These are phyloP conservation scores for Poeciliopsis paucimaculata DNA, from an alignment of 2,797 vertebrate genomes.

Conservation along the genomic window DNA sequence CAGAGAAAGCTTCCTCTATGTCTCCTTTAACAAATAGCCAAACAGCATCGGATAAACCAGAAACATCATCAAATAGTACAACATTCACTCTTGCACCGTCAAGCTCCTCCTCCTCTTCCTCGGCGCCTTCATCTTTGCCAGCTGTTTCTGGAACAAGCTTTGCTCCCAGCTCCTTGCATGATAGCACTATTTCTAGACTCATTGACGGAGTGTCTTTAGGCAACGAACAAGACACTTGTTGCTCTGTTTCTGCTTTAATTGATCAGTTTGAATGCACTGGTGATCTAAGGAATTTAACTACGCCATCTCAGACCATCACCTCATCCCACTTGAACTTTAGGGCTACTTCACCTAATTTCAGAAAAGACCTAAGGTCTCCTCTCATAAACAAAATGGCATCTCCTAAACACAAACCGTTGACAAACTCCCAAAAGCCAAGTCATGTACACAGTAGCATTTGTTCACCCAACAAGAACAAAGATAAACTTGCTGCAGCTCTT, in stretches of 20 bases:
- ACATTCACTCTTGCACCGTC: slow-evolving; percentile 62
- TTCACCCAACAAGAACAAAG: slow-evolving; percentile 23
- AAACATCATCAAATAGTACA: slow-evolving; percentile 65
- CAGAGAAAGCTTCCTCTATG: slow-evolving; percentile 29
- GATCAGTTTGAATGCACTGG: slow-evolving; percentile 82
- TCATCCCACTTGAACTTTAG: slow-evolving; percentile 35
- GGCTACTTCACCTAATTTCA: slow-evolving; percentile 48
- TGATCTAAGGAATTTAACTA: slow-evolving; percentile 67
- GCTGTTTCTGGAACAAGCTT: slow-evolving; percentile 59
- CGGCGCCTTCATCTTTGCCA: slow-evolving; percentile 46
- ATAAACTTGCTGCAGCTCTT: slow-evolving; percentile 43
- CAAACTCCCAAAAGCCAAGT: slow-evolving; percentile 47
- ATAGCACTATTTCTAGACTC: slow-evolving; percentile 90
- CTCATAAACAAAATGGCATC: slow-evolving; percentile 27
- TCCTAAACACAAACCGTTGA: slow-evolving; percentile 18
- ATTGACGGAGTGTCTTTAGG: slow-evolving; percentile 89
- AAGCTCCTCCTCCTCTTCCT: slow-evolving; percentile 67
- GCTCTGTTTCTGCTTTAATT: slow-evolving; percentile 89
- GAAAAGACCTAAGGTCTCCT: slow-evolving; percentile 55
- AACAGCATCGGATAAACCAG: slow-evolving; percentile 57
- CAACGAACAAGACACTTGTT: slow-evolving; percentile 83
- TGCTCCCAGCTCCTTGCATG: slow-evolving; percentile 76
- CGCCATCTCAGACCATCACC: slow-evolving; percentile 51
- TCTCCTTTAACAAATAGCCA: slow-evolving; percentile 36
- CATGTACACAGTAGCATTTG: slow-evolving; percentile 22